Percentiles rank a stretch among this genome's conserved stretches.
phyloP scores from a whole-genome alignment of 2,113 vertebrate genomes.

The Trogon surrucura region DNA sequence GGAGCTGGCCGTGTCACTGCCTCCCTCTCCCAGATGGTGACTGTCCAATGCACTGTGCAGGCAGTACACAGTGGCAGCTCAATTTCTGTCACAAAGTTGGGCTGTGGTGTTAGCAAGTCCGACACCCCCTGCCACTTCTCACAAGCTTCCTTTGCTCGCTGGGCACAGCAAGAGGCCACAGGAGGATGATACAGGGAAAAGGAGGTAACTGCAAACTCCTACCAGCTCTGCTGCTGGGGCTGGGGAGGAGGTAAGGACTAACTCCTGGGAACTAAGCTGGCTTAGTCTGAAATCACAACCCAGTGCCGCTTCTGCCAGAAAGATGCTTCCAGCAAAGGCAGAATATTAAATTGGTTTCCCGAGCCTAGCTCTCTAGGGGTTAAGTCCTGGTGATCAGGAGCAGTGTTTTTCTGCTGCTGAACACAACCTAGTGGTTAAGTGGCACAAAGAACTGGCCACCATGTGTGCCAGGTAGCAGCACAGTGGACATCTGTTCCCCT shows the following conservation, averaged over 20 bases:
- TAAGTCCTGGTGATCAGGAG: not conserved
- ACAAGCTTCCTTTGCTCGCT: not conserved
- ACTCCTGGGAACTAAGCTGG: not conserved
- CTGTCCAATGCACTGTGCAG: not conserved
- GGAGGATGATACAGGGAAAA: not conserved
- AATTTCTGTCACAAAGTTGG: accelerated
- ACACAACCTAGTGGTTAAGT: not conserved
- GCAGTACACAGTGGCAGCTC: not conserved
- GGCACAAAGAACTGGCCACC: not conserved
- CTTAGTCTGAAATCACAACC: not conserved
- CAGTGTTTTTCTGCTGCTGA: not conserved
- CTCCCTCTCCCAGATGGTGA: not conserved
- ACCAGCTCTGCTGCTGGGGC: not conserved
- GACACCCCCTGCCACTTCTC: not conserved
- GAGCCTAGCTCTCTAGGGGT: not conserved
- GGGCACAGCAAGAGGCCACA: not conserved
- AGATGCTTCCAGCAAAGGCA: not conserved
- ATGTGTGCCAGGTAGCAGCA: accelerated
- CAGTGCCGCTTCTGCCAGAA: not conserved
- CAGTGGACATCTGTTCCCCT: not conserved
- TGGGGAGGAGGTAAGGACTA: not conserved
- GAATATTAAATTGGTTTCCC: not conserved
- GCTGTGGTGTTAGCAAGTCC: not conserved
- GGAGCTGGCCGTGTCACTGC: not conserved
- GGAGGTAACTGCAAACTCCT: not conserved